These are phyloP conservation scores for Lagocephalus sceleratus DNA, from an alignment of 2,797 vertebrate species.

Conservation along the genomic window DNA sequence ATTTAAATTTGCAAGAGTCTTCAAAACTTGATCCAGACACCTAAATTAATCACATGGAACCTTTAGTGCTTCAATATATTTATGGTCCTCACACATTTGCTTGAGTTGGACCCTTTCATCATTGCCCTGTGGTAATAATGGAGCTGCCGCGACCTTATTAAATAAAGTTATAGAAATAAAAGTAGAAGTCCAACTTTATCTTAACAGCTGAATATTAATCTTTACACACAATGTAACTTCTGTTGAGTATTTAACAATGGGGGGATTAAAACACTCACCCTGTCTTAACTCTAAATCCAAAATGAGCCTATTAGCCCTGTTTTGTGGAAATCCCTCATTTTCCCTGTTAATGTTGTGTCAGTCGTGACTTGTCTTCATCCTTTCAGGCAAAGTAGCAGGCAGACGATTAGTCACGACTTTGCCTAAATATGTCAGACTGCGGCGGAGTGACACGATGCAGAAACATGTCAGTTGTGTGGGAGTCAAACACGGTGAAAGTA, in stretches of 20 bases:
- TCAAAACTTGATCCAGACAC: no score
- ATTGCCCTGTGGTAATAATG: no score
- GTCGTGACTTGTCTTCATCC: conserved; percentile 24
- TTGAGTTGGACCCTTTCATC: no score
- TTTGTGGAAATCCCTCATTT: conserved; percentile 20
- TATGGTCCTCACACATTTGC: no score
- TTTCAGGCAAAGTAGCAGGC: conserved; percentile 37
- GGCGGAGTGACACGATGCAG: conserved; percentile 59
- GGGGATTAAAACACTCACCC: conserved; percentile 37
- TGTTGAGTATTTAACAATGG: conserved; percentile 10
- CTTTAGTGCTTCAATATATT: no score
- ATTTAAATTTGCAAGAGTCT: no score
- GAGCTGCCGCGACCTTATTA: no score
- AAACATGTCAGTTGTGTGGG: conserved; percentile 31
- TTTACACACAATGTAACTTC: neutral
- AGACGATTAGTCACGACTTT: conserved; percentile 56
- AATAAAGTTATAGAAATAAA: neutral
- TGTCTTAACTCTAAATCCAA: conserved; percentile 38
- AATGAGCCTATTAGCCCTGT: conserved; percentile 24
- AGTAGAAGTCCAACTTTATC: no score
- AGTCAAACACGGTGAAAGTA: conserved; percentile 25
- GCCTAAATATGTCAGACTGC: conserved; percentile 65
- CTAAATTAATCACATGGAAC: no score
- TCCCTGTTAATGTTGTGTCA: neutral
- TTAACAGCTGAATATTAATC: conserved; percentile 1